Conservation (phyloP, 2,888 invertebrate species). For the Cryptus viduatorius region DNA sequence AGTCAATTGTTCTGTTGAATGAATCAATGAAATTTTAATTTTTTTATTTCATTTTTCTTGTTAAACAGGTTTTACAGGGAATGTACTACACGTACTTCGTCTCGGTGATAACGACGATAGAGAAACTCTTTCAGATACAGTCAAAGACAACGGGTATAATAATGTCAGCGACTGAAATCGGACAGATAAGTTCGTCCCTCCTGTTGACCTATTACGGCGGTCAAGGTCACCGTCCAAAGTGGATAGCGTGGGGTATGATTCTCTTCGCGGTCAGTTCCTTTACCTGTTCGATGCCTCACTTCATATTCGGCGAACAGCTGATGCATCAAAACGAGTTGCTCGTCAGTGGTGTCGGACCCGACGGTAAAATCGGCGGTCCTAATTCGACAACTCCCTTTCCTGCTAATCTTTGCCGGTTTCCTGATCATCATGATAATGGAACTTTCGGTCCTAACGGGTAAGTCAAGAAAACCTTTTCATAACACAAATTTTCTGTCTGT, state of each 20-base stretch:
- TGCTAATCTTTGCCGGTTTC: conserved; percentile 80
- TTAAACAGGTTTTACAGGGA: conserved; percentile 87
- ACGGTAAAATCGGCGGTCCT: conserved; percentile 73
- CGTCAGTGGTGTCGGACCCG: conserved; percentile 80
- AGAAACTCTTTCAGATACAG: conserved; percentile 96
- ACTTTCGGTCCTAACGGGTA: conserved; percentile 77
- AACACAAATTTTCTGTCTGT: neutral
- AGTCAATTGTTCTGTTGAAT: neutral
- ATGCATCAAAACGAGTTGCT: conserved; percentile 86
- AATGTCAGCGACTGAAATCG: conserved; percentile 96
- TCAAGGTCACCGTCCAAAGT: conserved; percentile 95
- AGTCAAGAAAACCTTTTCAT: conserved; percentile 44
- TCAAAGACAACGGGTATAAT: conserved; percentile 96
- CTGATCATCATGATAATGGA: conserved; percentile 74
- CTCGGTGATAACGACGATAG: conserved; percentile 96
- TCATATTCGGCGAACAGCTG: conserved; percentile 92
- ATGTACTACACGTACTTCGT: conserved; percentile 98
- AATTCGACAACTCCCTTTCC: conserved; percentile 78
- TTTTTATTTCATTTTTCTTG: conserved; percentile 29
- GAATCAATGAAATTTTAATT: neutral
- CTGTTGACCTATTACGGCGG: conserved; percentile 96
- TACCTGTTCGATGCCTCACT: conserved; percentile 94
- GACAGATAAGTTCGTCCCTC: conserved; percentile 95
- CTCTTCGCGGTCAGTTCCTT: conserved; percentile 94
- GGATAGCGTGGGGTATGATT: conserved; percentile 97